Evolutionary conservation across 1,140 invertebrate genomes (phyloP), one percentile per base, ranked within the genome.

Genomic region (Solenopsis fugax): DNA sequence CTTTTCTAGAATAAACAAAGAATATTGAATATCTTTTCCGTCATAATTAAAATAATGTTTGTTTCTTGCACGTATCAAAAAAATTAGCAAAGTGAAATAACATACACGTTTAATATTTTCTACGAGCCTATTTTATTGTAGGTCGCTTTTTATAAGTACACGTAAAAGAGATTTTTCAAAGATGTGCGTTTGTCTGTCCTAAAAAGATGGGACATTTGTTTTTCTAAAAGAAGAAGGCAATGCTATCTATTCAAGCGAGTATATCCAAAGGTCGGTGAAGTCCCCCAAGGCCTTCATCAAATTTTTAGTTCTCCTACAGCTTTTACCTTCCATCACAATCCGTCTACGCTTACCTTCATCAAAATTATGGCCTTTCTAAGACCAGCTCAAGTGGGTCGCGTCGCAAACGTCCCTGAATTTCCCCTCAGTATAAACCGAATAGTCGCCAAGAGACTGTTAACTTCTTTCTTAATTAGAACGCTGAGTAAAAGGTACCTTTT

Each of bases 301-400:
- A 81, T 54, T 81, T 81, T 69, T 69, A 81, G 10, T 34, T 58
- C n/a, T 67, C 34, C 24, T 58, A 37, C 7, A 34, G 29, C 34
- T 50, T 18, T 21, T 54, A 45, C 48, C 7, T 69, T 54, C 9
- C 48, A n/a, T 52, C 50, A 29, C 24, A 2, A 21, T n/a, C 1
- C 18, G 0, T 77, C 41, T 34, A 45, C 12, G 58, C 18, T 62
- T 50, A 48, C 58, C 18, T 48, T 64, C 64, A 81, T 69, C 64
- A 69, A 81, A 81, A 81, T 69, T 65, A 80, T 24, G 34, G 4
- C 13, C 62, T 81, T 18, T 24, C 21, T 56, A 54, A 80, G 62
- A 67, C 54, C 24, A 12, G 13, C 13, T 52, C 37, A n/a, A 48
- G 64, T 67, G 48, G 18, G 24, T 64, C 24, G 6, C 54, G 7